Evolutionary conservation across 2,888 invertebrate species (phyloP), one percentile per base, ranked within the genome.

Genomic region (Epiblema foenella): DNA sequence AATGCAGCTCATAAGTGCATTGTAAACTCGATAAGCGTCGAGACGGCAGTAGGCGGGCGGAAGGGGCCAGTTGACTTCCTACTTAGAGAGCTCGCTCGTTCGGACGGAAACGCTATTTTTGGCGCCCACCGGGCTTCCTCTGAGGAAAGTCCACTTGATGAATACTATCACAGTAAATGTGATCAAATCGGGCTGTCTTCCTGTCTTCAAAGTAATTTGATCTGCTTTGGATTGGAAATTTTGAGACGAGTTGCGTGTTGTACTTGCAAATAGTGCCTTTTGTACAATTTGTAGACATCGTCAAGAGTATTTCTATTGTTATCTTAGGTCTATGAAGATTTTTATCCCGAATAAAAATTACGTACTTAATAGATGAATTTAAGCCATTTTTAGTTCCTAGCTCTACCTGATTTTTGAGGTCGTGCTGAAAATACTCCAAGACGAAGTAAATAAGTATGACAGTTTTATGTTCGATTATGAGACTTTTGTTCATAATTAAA

Each of bases 51-150:
- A 88, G 92, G 93, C 91, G 93, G 91, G 86, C 91, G 93, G 92
- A 92, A 93, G 89, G 85, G 85, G 81, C 83, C 83, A 87, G 86
- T 84, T 84, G 87, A 89, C 91, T 93, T 93, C 93, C 93, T 93
- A 91, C 93, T 93, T 93, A 93, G 86, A 87, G 86, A 80, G 85
- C 83, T 83, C 83, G 80, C 79, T 83, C 58, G 58, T 83, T 85
- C 86, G 84, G 85, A 79, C 93, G 93, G 93, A 93, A 90, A 88
- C 86, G 87, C 93, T 93, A 93, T 93, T 93, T 93, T 92, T 89
- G 93, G 93, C 89, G 91, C 90, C 89, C 90, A 89, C 89, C 83
- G 89, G 74, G 89, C 87, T 92, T 93, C 93, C 91, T 90, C 83
- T 76, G 89, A 90, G 90, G 93, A 93, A 93, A 93, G 93, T 90